phyloP scores from a whole-genome alignment of 1,140 invertebrate genomes.

The Eciton burchellii region DNA sequence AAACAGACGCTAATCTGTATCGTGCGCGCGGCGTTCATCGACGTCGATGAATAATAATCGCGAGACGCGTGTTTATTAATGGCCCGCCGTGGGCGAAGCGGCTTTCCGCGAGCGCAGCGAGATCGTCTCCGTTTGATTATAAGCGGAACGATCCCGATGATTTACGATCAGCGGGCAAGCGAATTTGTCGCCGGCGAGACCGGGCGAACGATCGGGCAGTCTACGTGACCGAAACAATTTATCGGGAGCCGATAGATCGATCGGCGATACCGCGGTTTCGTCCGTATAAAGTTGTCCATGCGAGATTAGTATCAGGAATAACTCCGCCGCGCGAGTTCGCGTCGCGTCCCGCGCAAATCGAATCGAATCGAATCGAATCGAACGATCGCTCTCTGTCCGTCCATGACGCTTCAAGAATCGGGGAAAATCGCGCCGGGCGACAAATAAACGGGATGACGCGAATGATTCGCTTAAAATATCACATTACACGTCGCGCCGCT shows the following conservation, averaged over 20 bases:
- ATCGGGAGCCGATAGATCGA: constrained; percentile 69
- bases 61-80: constrained; percentile 23
- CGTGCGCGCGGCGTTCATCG: not conserved
- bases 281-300: constrained; percentile 65
- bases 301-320: constrained; percentile 63
- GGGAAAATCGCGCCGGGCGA: not conserved
- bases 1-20: constrained; percentile 32
- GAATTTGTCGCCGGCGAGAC: constrained; percentile 69
- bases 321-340: constrained; percentile 59
- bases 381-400: constrained; percentile 15
- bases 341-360: constrained; percentile 48
- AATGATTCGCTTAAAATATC: constrained; percentile 34
- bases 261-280: constrained; percentile 66
- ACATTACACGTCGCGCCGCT: not conserved
- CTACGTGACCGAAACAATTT: constrained; percentile 68
- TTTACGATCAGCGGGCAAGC: constrained; percentile 32
- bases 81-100: not conserved
- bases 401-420: constrained; percentile 34
- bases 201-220: constrained; percentile 27
- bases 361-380: constrained; percentile 53
- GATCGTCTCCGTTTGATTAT: constrained; percentile 37
- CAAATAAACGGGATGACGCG: constrained; percentile 26
- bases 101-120: not conserved
- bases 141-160: constrained; percentile 46
- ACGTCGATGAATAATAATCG: constrained; percentile 13